phyloP scores from a whole-genome alignment of 2,888 invertebrate genomes.

The Pandemis cinnamomeana region DNA sequence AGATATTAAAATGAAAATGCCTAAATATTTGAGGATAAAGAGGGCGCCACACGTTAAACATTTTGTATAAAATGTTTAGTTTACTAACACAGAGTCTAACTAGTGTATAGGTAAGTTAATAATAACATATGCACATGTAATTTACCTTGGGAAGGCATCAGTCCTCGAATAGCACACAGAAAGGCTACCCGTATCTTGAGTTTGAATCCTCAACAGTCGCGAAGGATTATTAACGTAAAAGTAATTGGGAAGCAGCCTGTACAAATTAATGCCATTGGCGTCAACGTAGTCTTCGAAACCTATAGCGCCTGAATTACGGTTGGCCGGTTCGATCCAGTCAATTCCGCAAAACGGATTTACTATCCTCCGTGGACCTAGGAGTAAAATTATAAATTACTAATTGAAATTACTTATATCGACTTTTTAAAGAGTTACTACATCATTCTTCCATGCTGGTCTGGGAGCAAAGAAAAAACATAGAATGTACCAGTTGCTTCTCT shows the following conservation, averaged over 20 bases:
- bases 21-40: too few species aligned
- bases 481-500: too few species aligned
- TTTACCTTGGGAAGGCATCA: slow-evolving; percentile 44
- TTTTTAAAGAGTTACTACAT: too few species aligned
- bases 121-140: neutral
- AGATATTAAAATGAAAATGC: too few species aligned
- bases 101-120: neutral
- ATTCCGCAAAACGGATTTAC: slow-evolving; percentile 80
- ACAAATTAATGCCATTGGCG: slow-evolving; percentile 82
- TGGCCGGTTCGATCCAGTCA: slow-evolving; percentile 55
- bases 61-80: too few species aligned
- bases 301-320: slow-evolving; percentile 59
- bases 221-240: slow-evolving; percentile 46
- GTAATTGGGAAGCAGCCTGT: slow-evolving; percentile 86
- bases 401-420: too few species aligned
- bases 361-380: slow-evolving; percentile 33
- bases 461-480: too few species aligned
- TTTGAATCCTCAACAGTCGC: slow-evolving; percentile 74
- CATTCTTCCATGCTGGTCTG: too few species aligned
- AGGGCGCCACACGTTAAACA: too few species aligned
- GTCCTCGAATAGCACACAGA: slow-evolving; percentile 85
- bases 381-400: neutral
- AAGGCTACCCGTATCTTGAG: slow-evolving; percentile 70
- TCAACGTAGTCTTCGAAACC: slow-evolving; percentile 80
- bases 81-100: too few species aligned